Conservation (phyloP, 2,113 vertebrate species). For the Todiramphus chloris region DNA sequence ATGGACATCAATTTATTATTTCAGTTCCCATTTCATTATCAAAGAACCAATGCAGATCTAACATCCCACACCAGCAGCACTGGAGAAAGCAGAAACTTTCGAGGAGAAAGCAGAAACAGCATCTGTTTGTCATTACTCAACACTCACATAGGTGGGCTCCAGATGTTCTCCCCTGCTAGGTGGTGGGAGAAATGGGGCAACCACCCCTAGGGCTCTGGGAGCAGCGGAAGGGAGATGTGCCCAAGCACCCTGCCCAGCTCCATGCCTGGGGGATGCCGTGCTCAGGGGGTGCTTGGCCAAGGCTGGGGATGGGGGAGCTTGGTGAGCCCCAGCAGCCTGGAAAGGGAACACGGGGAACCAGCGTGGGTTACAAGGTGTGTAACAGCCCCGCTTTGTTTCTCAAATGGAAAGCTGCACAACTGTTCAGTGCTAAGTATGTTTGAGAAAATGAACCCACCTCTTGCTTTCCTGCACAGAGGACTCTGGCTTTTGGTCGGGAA, state of each 20-base stretch:
- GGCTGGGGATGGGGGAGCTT: background rate
- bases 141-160: fast-evolving
- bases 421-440: fast-evolving
- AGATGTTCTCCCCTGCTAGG: background rate
- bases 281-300: background rate
- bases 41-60: background rate
- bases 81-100: background rate
- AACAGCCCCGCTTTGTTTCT: too few relatives aligned
- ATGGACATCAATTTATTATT: background rate
- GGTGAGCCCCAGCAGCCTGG: background rate
- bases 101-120: background rate
- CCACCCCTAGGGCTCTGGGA: background rate
- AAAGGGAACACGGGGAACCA: background rate
- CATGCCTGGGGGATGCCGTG: background rate
- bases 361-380: background rate
- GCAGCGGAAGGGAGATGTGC: background rate
- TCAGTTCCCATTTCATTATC: background rate
- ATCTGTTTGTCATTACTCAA: background rate
- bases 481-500: background rate
- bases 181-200: too few relatives aligned
- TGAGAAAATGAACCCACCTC: background rate
- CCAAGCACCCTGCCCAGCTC: background rate
- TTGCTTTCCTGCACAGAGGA: too few relatives aligned
- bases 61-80: too few relatives aligned
- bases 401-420: too few relatives aligned